These are phyloP conservation scores for Mercenaria mercenaria DNA, from an alignment of 1,140 invertebrate genomes.

Conservation along the genomic window DNA sequence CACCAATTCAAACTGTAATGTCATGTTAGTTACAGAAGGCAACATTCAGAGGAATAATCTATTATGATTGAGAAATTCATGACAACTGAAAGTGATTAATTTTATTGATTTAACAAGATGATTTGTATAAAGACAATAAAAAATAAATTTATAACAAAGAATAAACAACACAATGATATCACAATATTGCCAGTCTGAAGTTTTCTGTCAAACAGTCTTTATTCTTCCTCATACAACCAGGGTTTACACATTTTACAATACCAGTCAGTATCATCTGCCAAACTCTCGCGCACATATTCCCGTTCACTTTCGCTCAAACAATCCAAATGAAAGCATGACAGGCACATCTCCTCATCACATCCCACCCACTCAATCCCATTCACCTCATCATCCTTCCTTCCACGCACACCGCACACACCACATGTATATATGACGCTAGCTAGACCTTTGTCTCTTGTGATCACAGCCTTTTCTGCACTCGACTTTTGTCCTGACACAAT, in stretches of 20 bases:
- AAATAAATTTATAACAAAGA: no score
- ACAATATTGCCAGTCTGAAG: no score
- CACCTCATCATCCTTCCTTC: neutral
- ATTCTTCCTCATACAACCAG: neutral
- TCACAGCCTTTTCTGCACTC: neutral
- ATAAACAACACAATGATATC: no score
- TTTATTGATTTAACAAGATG: no score
- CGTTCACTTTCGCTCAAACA: neutral
- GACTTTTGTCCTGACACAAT: neutral
- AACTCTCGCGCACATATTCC: neutral
- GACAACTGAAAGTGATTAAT: no score
- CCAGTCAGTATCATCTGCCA: neutral
- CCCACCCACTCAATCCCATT: neutral
- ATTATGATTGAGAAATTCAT: no score
- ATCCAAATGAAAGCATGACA: slow-evolving; percentile 2
- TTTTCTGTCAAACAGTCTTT: no score
- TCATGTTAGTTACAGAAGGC: no score
- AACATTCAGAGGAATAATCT: no score
- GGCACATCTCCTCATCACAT: slow-evolving; percentile 5
- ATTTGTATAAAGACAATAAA: no score
- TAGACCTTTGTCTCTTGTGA: neutral
- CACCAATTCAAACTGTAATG: no score
- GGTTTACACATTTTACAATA: neutral
- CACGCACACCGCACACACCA: slow-evolving; percentile 13
- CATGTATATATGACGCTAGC: neutral